A percentile compares a stretch with the other conserved stretches of the same genome.
phyloP scores from a whole-genome alignment of 2,888 invertebrate genomes.

The Brenthis daphne region DNA sequence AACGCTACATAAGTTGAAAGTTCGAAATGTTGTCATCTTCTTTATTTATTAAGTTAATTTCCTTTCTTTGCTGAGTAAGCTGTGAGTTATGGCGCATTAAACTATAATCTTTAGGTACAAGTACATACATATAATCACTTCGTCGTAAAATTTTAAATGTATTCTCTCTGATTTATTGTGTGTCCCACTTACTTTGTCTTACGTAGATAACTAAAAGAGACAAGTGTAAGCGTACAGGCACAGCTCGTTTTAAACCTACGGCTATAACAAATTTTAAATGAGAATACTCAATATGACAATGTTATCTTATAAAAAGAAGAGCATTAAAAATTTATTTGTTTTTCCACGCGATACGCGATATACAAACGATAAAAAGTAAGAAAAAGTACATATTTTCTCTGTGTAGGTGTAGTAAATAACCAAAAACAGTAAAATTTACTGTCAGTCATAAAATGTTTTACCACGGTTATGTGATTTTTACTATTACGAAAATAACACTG shows the following conservation, averaged over 20 bases:
- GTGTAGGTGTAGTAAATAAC: not conserved
- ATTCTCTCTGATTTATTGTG: constrained; percentile 29
- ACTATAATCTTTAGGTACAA: constrained; percentile 30
- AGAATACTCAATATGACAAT: not conserved
- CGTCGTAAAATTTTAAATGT: constrained; percentile 30
- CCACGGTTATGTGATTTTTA: constrained; percentile 12
- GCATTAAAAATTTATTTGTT: too few relatives aligned
- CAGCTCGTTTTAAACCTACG: not conserved
- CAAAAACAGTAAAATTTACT: constrained; percentile 12
- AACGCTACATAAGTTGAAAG: not conserved
- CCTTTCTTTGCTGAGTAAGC: constrained; percentile 25
- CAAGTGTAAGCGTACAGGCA: constrained; percentile 11
- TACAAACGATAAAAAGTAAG: not conserved
- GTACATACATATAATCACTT: constrained; percentile 23
- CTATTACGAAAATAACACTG: constrained; percentile 20
- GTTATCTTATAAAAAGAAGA: not conserved
- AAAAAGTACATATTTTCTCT: not conserved
- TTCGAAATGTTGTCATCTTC: constrained; percentile 1
- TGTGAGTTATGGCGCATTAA: constrained; percentile 33
- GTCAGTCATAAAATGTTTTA: constrained; percentile 16
- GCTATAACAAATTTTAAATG: constrained; percentile 8
- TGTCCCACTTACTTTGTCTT: constrained; percentile 20
- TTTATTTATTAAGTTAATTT: constrained; percentile 17
- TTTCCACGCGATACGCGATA: too few relatives aligned
- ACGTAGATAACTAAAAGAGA: constrained; percentile 10